Base-by-base conservation (phyloP, 2,113 vertebrate species). In the Symphodus melops region DNA sequence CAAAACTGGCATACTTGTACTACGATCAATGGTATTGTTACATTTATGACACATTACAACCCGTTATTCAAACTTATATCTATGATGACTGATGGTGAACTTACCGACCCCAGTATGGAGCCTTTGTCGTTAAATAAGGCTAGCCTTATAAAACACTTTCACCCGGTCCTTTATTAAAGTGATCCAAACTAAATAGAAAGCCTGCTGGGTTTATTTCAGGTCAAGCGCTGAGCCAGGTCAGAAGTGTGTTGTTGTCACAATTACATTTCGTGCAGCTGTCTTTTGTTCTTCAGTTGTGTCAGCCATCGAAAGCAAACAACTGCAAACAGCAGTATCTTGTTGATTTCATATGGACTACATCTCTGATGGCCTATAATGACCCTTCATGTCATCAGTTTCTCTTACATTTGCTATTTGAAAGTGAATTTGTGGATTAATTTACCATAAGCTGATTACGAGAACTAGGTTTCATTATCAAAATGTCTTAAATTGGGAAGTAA, bases 131-230 rank as follows among this genome's bases (percentile, higher is more conserved):
- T 33, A 20, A 42, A 46, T 44, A 6, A 2, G 28, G 28, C 28
- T 7, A 4, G n/a, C 12, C 39, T 25, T 5, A 21, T 36, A 9
- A 79, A 82, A 4, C 62, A 62, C 23, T 25, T 61, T 20, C 3
- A 39, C 20, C 12, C 49, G 20, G 48, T 67, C 53, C 54, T 69
- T 76, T 67, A 20, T 65, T 9, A 46, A 61, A 65, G 21, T n/a
- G 33, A 74, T 84, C 83, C 83, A 90, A 86, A 64, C 55, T 63
- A 86, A 89, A 91, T 64, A 86, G 53, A 75, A 62, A 73, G 60
- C 59, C 75, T 58, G 72, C 25, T 49, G 70, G 72, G 78, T 79
- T 85, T 68, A 70, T 48, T 49, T 1, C 76, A 67, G 72, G 68
- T 79, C 76, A 69, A 48, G 60, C 44, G 42, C 54, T 25, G 33